phyloP scores from a whole-genome alignment of 2,888 invertebrate genomes.

The Osmoderma eremita region DNA sequence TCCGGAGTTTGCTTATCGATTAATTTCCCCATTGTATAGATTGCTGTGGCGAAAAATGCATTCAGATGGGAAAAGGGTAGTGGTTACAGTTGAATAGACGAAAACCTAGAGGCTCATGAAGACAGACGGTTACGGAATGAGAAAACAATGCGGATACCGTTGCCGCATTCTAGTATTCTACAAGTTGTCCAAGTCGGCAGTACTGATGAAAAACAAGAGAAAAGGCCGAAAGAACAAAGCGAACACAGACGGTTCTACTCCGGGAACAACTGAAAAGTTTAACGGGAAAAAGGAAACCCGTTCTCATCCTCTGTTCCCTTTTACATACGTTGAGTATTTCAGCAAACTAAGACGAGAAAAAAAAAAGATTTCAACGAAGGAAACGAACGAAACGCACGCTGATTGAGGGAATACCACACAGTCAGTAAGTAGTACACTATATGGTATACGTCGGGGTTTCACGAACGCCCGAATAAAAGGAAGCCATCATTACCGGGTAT shows the following conservation, averaged over 20 bases:
- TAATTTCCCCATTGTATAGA: slow-evolving; percentile 1
- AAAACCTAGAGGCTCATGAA: background rate
- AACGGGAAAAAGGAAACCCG: background rate
- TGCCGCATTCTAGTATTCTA: too few relatives aligned
- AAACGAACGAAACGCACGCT: background rate
- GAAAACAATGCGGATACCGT: background rate
- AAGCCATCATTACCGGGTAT: slow-evolving; percentile 14
- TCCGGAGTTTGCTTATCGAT: background rate
- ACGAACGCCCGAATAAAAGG: slow-evolving; percentile 5
- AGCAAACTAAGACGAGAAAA: background rate
- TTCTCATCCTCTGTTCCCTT: too few relatives aligned
- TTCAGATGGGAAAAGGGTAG: too few relatives aligned
- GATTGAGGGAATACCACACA: too few relatives aligned
- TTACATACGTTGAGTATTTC: too few relatives aligned
- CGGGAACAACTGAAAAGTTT: slow-evolving; percentile 10
- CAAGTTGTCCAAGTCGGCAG: too few relatives aligned
- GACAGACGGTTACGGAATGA: slow-evolving; percentile 6
- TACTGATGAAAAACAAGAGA: background rate
- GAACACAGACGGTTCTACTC: background rate
- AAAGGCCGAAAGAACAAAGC: background rate
- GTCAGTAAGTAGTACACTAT: too few relatives aligned
- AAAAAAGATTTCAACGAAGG: background rate
- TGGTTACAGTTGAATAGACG: too few relatives aligned
- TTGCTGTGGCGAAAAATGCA: background rate
- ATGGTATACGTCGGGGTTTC: background rate